A percentile compares a stretch with the other conserved stretches of the same genome.
phyloP scores from a whole-genome alignment of 2,888 invertebrate species.

The Cantharis rufa region DNA sequence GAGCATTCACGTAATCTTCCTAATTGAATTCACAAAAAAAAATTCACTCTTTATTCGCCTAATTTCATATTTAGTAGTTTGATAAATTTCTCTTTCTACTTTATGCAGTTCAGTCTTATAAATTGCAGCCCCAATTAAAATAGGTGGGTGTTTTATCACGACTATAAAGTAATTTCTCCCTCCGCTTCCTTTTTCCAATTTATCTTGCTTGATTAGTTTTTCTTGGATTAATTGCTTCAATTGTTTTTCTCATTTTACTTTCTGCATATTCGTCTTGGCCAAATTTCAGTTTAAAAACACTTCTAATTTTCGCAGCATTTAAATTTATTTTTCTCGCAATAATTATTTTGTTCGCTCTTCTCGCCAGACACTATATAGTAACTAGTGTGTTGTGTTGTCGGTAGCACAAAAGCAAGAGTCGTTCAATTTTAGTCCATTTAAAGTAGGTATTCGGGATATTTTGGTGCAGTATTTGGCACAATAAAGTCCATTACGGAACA shows the following conservation, averaged over 20 bases:
- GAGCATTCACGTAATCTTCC: neutral
- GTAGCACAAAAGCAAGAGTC: conserved; percentile 22
- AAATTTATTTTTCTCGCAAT: conserved; percentile 6
- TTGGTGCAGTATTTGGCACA: conserved; percentile 44
- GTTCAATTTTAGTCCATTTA: conserved; percentile 30
- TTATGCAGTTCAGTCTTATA: conserved; percentile 45
- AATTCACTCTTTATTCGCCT: neutral
- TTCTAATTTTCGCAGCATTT: conserved; percentile 12
- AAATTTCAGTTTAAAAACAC: conserved; percentile 44
- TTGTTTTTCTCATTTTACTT: conserved; percentile 57
- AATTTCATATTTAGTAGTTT: conserved; percentile 25
- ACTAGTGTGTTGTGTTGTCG: neutral
- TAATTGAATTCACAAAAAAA: neutral
- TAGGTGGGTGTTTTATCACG: conserved; percentile 56
- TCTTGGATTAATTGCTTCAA: conserved; percentile 58
- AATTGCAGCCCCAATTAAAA: conserved; percentile 54
- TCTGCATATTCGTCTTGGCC: conserved; percentile 54
- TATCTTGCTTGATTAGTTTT: conserved; percentile 59
- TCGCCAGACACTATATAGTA: no score
- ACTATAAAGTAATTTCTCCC: conserved; percentile 56
- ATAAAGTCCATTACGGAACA: conserved; percentile 53
- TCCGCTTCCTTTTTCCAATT: conserved; percentile 51
- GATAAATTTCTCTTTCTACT: conserved; percentile 25
- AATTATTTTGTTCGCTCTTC: conserved; percentile 4
- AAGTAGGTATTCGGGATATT: conserved; percentile 32